Conservation (phyloP, 2,797 vertebrate genomes). For the Melopsittacus undulatus region DNA sequence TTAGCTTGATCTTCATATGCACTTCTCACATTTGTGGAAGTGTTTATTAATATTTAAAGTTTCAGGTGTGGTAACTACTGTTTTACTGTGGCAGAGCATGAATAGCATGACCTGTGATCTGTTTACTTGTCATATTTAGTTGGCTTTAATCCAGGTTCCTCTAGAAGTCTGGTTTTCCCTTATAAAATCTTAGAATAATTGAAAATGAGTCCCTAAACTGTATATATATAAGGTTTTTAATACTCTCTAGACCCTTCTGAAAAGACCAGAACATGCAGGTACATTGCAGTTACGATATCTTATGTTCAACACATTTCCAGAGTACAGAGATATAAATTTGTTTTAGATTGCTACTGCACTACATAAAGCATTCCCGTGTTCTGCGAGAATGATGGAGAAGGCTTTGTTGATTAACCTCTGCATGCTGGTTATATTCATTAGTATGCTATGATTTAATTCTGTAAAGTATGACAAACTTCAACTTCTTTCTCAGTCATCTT, state of each 20-base stretch:
- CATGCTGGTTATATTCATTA: neutral
- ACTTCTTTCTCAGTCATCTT: neutral
- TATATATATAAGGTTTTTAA: neutral
- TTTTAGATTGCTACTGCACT: neutral
- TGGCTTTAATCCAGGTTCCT: conserved; percentile 46
- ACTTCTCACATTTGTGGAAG: conserved; percentile 1
- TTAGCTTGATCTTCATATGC: neutral
- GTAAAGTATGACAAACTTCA: neutral
- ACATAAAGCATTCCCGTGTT: neutral
- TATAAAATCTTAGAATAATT: neutral
- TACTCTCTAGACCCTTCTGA: neutral
- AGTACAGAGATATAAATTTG: neutral
- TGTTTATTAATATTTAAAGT: conserved; percentile 47
- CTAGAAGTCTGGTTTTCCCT: conserved; percentile 7
- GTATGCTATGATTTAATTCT: neutral
- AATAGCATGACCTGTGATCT: conserved; percentile 52
- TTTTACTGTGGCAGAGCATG: conserved; percentile 54
- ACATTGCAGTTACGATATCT: neutral
- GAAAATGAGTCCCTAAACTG: neutral
- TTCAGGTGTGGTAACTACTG: conserved; percentile 26
- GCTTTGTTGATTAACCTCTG: neutral
- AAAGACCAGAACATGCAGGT: neutral
- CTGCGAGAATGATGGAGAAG: neutral
- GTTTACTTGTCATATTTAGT: neutral
- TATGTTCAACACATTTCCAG: neutral